Evolutionary conservation across 2,113 vertebrate species (phyloP), one percentile per base, ranked within the genome.

Genomic region (Heterotis niloticus): DNA sequence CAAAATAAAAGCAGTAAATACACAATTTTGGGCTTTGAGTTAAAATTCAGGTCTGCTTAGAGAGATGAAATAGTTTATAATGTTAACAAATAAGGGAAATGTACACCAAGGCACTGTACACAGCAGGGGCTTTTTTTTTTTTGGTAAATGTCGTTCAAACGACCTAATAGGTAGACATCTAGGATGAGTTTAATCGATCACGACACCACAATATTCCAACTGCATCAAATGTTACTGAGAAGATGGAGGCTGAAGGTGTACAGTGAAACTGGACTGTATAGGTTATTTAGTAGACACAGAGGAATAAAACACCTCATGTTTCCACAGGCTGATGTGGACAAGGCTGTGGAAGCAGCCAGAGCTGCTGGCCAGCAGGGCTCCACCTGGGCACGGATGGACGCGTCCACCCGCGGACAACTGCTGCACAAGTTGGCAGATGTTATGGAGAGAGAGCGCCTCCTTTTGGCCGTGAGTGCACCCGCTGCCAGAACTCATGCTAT

Each of bases 391-490:
- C 89, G 88, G 78, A 91, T 96, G 94, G 96, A 96, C 18, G 92
- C 92, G 10, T 92, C 92, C 4, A 91, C 91, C 82, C 93, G 96
- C 0, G 96, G 95, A 13, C 82, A 81, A 10, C 88, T 98, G 60
- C 89, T 98, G 74, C 91, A 95, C 87, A 93, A 88, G 70, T 91
- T 98, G 86, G 96, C 95, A 0, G 95, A 98, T 81, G 92, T 98
- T 72, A 79, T 97, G 0, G 96, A 98, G 88, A 75, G 95, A 64
- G 96, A 98, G 90, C 91, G 94, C 11, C 78, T 88, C 1, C 81
- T 93, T 78, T 84, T 98, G 86, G 96, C 96, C 4, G 96, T 98
- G 90, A 92, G 96, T 91, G 59, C 18, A 13, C 52, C 26, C 28
- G 18, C 13, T 18, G 0, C 75, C 65, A 13, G 71, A 52, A 52